A percentile compares a stretch with the other conserved stretches of the same genome.
Conservation (phyloP, 2,113 vertebrate species). For the Pelusios castaneus region DNA sequence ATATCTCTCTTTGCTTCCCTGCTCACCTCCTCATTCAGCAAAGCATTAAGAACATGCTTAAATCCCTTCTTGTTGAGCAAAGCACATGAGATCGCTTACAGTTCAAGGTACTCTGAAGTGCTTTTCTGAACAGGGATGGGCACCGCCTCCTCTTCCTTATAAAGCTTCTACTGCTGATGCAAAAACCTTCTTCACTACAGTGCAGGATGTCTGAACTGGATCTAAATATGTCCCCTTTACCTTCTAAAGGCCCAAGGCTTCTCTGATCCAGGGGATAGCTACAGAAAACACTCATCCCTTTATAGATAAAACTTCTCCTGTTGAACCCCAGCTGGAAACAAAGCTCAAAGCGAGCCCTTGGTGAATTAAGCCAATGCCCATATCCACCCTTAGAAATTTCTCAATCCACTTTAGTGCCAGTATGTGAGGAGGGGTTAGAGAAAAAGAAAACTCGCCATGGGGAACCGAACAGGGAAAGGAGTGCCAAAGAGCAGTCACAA, state of each 20-base stretch:
- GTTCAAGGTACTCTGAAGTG: neutral
- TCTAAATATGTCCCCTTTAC: neutral
- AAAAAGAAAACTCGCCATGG: neutral
- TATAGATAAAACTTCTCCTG: neutral
- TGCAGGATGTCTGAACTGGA: neutral
- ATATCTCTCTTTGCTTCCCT: neutral
- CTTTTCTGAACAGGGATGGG: neutral
- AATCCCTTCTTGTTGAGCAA: accelerated
- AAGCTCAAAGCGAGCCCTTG: neutral
- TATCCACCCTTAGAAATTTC: neutral
- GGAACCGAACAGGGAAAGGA: neutral
- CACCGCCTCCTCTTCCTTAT: neutral
- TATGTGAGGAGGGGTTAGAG: neutral
- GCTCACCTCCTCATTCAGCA: neutral
- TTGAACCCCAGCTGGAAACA: neutral
- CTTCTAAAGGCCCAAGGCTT: neutral
- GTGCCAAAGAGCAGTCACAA: neutral
- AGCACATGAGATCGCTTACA: neutral
- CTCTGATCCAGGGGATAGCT: neutral
- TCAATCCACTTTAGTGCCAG: neutral
- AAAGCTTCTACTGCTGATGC: neutral
- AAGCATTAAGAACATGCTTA: accelerated
- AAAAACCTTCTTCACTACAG: neutral
- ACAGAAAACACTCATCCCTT: neutral
- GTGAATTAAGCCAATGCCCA: neutral